phyloP scores from a whole-genome alignment of 2,797 vertebrate genomes.

The Calcarius lapponicus region DNA sequence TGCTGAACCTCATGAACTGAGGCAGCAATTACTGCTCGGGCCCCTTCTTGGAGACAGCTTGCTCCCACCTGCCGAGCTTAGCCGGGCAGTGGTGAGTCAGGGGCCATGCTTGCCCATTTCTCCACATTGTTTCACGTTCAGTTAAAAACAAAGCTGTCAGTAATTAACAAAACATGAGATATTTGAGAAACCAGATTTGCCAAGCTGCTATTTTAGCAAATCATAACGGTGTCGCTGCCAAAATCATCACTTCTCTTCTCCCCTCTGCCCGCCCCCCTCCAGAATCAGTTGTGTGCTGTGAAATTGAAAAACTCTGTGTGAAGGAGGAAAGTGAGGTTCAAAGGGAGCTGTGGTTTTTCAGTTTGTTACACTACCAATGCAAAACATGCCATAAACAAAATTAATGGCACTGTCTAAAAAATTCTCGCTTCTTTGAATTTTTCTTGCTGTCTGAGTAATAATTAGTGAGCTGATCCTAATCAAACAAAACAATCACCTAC shows the following conservation, averaged over 20 bases:
- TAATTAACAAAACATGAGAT: slow-evolving; percentile 76
- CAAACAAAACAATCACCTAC: background rate
- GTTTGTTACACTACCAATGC: background rate
- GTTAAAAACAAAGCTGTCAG: slow-evolving; percentile 75
- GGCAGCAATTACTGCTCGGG: slow-evolving; percentile 17
- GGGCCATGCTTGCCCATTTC: slow-evolving; percentile 60
- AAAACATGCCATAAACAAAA: slow-evolving; percentile 28
- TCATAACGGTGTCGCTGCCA: slow-evolving; percentile 60
- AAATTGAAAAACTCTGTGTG: slow-evolving; percentile 19
- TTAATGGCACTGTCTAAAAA: background rate
- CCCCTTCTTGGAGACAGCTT: slow-evolving; percentile 35
- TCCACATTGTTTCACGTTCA: slow-evolving; percentile 71
- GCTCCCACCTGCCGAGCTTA: slow-evolving; percentile 69
- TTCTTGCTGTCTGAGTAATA: slow-evolving; percentile 9
- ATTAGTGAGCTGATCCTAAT: background rate
- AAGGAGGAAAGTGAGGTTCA: slow-evolving; percentile 48
- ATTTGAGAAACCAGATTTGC: slow-evolving; percentile 75
- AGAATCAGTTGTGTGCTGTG: background rate
- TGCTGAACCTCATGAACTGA: background rate
- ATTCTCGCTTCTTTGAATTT: background rate
- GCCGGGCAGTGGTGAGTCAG: slow-evolving; percentile 61
- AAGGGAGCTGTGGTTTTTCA: slow-evolving; percentile 20
- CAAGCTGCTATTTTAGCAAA: slow-evolving; percentile 73
- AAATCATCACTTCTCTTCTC: slow-evolving; percentile 58
- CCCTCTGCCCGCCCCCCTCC: background rate